phyloP scores from a whole-genome alignment of 2,113 vertebrate genomes.

The Clarias macrocephalus region DNA sequence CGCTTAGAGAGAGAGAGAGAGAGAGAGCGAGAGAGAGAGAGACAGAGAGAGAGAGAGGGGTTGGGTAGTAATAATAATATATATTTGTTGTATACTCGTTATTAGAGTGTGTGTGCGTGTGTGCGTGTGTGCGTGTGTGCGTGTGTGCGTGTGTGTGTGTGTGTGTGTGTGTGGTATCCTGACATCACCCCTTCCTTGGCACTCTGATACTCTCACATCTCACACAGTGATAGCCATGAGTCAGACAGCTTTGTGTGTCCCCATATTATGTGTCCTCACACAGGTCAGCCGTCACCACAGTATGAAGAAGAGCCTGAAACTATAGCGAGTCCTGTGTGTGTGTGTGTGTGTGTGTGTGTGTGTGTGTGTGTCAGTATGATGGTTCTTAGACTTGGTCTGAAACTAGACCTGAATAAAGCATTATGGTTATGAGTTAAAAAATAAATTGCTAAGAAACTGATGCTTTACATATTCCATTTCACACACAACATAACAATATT shows the following conservation, averaged over 20 bases:
- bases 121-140: constrained; percentile 1
- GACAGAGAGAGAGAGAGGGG: no score
- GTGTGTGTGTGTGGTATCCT: no score
- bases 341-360: no score
- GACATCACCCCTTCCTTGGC: background rate
- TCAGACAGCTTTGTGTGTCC: constrained; percentile 20
- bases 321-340: background rate
- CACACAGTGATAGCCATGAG: constrained; percentile 51
- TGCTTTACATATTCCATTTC: no score
- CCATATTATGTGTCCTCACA: constrained; percentile 18
- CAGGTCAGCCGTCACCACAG: constrained; percentile 20
- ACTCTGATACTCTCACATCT: constrained; percentile 25
- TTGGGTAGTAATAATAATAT: background rate
- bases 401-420: background rate
- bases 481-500: no score
- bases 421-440: background rate
- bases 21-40: constrained; percentile 17
- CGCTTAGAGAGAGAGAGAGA: background rate
- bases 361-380: background rate
- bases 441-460: no score
- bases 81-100: constrained; percentile 7
- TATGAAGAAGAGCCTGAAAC: no score
- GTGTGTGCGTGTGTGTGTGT: background rate
- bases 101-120: constrained; percentile 54
- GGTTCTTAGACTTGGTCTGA: background rate